Evolutionary conservation across 2,797 vertebrate species (phyloP), one percentile per base, ranked within the genome.

Genomic region (Loris lydekkerianus): DNA sequence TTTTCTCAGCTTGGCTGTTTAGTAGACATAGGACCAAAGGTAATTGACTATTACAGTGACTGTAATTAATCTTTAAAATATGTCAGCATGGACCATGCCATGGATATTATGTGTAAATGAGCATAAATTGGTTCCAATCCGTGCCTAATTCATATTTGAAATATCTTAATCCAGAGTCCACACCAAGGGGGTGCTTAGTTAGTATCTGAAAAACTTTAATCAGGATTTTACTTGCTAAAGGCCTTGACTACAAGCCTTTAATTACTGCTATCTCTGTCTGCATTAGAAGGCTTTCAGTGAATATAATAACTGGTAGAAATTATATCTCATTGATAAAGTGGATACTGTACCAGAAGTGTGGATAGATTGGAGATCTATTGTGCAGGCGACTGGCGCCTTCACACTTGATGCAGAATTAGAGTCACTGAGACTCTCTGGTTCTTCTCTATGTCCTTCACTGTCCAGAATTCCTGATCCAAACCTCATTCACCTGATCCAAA

Each of bases 61-160:
- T 72, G 3, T 88, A 69, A 73, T 84, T 91, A 94, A 34, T 60
- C 56, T 95, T 85, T 78, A 81, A 96, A 81, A 77, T 87, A 58
- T 37, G 82, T 91, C n/a, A 84, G 37, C 15, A 11, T 69, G 49
- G 49, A 60, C 3, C 18, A 27, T 85, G 53, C 27, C 6, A 43
- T 80, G 29, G 40, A 76, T 60, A 69, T 60, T 27, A 29, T 27
- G 21, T 61, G 13, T 72, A 29, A 89, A 17, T 61, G 67, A 73
- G 15, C 81, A 7, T 67, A 75, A 86, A 21, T 76, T 70, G 82
- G 17, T 76, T 84, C 91, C 89, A 84, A 84, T 89, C 1, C 25
- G 65, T 72, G 23, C 49, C 67, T 76, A 60, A 43, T 76, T 94
- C 86, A 75, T 20, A 87, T 89, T 75, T 43, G 31, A 93, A 92